phyloP scores from a whole-genome alignment of 2,113 vertebrate genomes.

The Delphinapterus leucas region DNA sequence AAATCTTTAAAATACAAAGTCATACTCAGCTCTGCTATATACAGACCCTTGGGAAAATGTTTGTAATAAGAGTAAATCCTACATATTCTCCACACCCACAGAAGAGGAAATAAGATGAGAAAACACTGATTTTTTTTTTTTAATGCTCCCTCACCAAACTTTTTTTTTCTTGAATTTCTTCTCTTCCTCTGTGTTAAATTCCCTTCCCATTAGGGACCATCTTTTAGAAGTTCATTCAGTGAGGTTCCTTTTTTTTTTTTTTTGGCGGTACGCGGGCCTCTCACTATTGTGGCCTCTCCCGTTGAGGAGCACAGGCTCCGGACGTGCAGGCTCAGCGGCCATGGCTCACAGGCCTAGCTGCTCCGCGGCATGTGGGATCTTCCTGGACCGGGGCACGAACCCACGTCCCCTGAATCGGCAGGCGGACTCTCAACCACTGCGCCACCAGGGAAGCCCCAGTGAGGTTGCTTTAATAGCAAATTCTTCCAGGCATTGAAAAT shows the following conservation, averaged over 20 bases:
- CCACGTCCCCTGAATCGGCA: too few relatives aligned
- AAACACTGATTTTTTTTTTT: not conserved
- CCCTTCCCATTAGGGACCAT: not conserved
- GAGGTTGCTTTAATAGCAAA: slow-evolving; percentile 12
- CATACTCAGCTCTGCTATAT: not conserved
- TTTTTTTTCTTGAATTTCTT: not conserved
- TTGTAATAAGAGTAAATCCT: not conserved
- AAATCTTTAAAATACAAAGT: not conserved
- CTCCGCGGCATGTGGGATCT: too few relatives aligned
- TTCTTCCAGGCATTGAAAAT: slow-evolving; percentile 25
- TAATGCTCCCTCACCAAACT: not conserved
- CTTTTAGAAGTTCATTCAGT: slow-evolving; percentile 15
- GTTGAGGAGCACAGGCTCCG: too few relatives aligned
- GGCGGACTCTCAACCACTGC: too few relatives aligned
- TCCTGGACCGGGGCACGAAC: too few relatives aligned
- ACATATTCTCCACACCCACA: not conserved
- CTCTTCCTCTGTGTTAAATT: slow-evolving; percentile 11
- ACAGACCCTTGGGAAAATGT: not conserved
- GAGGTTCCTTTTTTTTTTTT: not conserved
- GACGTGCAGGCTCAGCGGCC: too few relatives aligned
- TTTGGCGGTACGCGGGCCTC: too few relatives aligned
- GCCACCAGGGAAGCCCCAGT: not conserved
- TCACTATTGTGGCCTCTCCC: too few relatives aligned
- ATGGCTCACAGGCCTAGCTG: too few relatives aligned
- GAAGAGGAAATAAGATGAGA: slow-evolving; percentile 13